phyloP scores from a whole-genome alignment of 2,888 invertebrate genomes.

The Catotricha subobsoleta region DNA sequence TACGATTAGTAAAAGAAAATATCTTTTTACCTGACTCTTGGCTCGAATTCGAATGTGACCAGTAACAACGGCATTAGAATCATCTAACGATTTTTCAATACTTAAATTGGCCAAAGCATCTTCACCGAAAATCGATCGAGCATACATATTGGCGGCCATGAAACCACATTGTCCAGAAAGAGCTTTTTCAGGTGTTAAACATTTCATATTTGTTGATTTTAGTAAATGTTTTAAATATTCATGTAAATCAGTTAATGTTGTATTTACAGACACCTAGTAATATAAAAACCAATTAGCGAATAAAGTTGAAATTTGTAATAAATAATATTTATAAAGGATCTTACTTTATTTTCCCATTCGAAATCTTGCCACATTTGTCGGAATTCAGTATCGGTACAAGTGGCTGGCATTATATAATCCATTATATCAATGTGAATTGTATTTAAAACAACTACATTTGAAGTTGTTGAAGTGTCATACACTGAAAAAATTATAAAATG shows the following conservation, averaged over 20 bases:
- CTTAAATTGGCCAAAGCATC: conserved; percentile 97
- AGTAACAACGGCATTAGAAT: conserved; percentile 70
- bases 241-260: conserved; percentile 76
- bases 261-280: conserved; percentile 55
- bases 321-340: no score
- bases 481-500: conserved; percentile 35
- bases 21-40: conserved; percentile 70
- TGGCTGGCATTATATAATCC: conserved; percentile 95
- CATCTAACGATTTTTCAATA: conserved; percentile 86
- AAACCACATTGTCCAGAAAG: conserved; percentile 95
- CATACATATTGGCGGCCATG: conserved; percentile 99
- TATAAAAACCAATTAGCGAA: no score
- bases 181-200: conserved; percentile 93
- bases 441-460: conserved; percentile 91
- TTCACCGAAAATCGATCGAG: conserved; percentile 90
- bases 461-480: conserved; percentile 66
- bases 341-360: conserved; percentile 99
- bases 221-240: conserved; percentile 86
- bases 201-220: conserved; percentile 96
- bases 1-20: neutral
- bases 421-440: conserved; percentile 99
- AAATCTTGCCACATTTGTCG: conserved; percentile 99
- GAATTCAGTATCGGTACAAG: conserved; percentile 91
- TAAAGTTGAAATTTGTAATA: neutral
- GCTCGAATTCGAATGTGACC: conserved; percentile 97